Conservation (phyloP, 2,888 invertebrate species). For the Pammene aurita region DNA sequence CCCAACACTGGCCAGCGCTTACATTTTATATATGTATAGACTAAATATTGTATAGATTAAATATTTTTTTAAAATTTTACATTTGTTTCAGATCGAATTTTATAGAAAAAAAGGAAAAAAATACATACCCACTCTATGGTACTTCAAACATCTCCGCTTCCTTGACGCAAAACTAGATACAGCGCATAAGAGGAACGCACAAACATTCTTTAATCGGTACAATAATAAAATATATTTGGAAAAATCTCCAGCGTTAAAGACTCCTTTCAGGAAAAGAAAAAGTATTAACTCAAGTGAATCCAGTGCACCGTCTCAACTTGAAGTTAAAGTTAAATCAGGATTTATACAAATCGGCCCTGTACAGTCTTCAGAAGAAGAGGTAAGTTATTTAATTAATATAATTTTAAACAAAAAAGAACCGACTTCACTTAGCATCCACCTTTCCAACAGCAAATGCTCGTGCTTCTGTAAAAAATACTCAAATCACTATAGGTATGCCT, state of each 20-base stretch:
- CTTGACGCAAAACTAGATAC: background rate
- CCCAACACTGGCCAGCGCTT: no score
- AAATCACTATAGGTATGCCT: no score
- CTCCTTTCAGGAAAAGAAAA: background rate
- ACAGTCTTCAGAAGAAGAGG: background rate
- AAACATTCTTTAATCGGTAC: constrained; percentile 1
- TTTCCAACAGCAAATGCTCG: no score
- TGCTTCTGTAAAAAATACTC: no score
- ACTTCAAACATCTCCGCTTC: background rate
- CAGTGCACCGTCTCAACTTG: background rate
- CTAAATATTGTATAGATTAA: no score
- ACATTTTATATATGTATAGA: no score
- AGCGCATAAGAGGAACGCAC: no score
- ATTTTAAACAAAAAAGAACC: no score
- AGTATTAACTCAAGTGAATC: background rate
- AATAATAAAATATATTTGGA: constrained; percentile 3
- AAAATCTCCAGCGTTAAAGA: background rate
- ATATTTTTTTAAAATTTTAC: no score
- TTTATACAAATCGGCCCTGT: background rate
- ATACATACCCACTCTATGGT: constrained; percentile 1
- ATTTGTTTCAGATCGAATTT: background rate
- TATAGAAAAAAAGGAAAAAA: background rate
- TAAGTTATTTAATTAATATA: background rate
- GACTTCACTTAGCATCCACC: no score
- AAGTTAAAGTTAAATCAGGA: background rate